phyloP scores from a whole-genome alignment of 1,140 invertebrate species.

The Rhynchophorus ferrugineus region DNA sequence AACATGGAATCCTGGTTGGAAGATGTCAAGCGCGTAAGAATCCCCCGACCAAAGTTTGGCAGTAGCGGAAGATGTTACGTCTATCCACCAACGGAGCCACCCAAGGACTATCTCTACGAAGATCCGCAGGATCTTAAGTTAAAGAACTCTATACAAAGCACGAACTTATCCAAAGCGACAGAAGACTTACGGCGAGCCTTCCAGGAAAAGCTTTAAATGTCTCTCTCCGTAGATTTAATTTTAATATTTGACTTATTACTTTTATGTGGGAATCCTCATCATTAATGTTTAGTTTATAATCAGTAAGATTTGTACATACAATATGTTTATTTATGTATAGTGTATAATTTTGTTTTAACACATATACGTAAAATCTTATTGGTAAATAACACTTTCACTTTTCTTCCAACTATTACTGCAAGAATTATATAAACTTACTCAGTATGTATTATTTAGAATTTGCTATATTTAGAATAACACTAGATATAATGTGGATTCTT shows the following conservation, averaged over 20 bases:
- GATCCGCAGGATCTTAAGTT: constrained; percentile 44
- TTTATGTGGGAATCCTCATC: neutral
- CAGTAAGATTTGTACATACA: no score
- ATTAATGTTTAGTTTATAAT: no score
- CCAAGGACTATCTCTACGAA: constrained; percentile 54
- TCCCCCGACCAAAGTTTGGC: constrained; percentile 75
- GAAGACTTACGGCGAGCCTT: constrained; percentile 63
- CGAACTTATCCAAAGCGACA: constrained; percentile 59
- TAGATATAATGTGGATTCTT: neutral
- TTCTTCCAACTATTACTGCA: no score
- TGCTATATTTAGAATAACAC: no score
- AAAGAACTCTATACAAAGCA: constrained; percentile 38
- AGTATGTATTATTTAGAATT: no score
- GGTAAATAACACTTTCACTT: no score
- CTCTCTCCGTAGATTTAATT: neutral
- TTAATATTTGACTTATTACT: no score
- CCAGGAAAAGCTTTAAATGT: constrained; percentile 38
- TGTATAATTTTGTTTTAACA: no score
- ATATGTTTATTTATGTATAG: no score
- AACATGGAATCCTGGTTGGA: constrained; percentile 73
- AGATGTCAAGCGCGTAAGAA: constrained; percentile 72
- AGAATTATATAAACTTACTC: no score
- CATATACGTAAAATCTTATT: no score
- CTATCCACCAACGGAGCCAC: constrained; percentile 52
- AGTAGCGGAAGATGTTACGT: constrained; percentile 36